Evolutionary conservation across 2,797 vertebrate genomes (phyloP), one percentile per base, ranked within the genome.

Genomic region (Halcyon badia): DNA sequence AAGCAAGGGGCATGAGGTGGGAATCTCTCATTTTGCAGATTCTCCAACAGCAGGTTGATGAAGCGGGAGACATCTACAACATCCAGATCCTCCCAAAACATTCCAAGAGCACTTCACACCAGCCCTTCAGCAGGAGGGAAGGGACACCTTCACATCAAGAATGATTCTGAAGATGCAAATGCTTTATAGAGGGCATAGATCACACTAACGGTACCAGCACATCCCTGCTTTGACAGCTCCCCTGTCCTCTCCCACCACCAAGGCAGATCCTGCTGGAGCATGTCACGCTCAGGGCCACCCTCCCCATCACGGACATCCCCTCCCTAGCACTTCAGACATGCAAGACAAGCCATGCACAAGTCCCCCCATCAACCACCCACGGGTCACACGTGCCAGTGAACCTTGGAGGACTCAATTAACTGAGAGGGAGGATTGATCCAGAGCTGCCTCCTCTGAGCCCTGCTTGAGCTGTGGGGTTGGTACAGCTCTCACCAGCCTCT

Each of bases 81-180:
- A 14, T 0, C 48, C 6, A 2, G 4, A 13, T 8, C 2, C 11
- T 6, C 10, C 7, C 28, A 16, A 24, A 37, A 52, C 6, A 33
- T 24, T 30, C 83, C 48, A 62, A 21, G 33, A 52, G 30, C 0
- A 2, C 73, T n/a, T n/a, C 56, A 11, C 5, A 3, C 5, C 19
- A n/a, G 9, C 26, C 10, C 58, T 35, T 1, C 10, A 26, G 44
- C 8, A 39, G 20, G 21, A 65, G 3, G 37, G 46, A 51, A 11
- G n/a, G 4, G 25, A 20, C 0, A 6, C 9, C 8, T 15, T 54
- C 1, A 25, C 41, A 30, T 6, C 28, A 18, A 13, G 21, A 65
- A 49, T 1, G 0, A 10, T 2, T 14, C 48, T 6, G 28, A 26
- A 48, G 11, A 14, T 1, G 1, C 7, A 15, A 31, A 39, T 3